Conservation (phyloP, 2,888 invertebrate species). For the Nycteola revayana region DNA sequence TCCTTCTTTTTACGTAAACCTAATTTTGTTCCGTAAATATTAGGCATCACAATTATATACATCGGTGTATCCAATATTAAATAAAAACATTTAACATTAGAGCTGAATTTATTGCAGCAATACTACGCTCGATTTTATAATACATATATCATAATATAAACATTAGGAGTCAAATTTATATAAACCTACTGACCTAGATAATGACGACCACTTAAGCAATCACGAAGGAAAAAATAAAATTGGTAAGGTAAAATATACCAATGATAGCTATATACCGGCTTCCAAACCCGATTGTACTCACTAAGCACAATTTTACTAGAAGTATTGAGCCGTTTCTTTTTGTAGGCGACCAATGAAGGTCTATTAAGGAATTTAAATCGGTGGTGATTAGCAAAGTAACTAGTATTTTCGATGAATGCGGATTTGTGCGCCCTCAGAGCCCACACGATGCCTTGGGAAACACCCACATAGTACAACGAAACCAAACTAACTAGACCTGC, state of each 20-base stretch:
- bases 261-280: too few species aligned
- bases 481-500: conserved; percentile 25
- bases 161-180: conserved; percentile 30
- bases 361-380: conserved; percentile 41
- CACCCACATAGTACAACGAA: conserved; percentile 35
- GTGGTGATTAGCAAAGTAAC: conserved; percentile 50
- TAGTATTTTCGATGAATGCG: conserved; percentile 60
- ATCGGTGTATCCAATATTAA: too few species aligned
- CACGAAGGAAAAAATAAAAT: conserved; percentile 22
- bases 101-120: conserved; percentile 18
- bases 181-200: conserved; percentile 44
- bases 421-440: conserved; percentile 61
- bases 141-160: conserved; percentile 16
- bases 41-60: too few species aligned
- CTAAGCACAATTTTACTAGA: too few species aligned
- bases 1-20: too few species aligned
- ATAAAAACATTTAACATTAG: conserved; percentile 19
- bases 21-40: too few species aligned
- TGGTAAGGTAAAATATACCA: too few species aligned
- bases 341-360: conserved; percentile 32
- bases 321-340: conserved; percentile 2
- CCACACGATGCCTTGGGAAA: conserved; percentile 44
- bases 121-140: conserved; percentile 25
- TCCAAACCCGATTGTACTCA: too few species aligned
- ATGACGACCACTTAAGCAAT: conserved; percentile 36